A percentile compares a stretch with the other conserved stretches of the same genome.
Evolutionary conservation across 1,140 invertebrate genomes (phyloP).

Genomic region (Brachionus calyciflorus): DNA sequence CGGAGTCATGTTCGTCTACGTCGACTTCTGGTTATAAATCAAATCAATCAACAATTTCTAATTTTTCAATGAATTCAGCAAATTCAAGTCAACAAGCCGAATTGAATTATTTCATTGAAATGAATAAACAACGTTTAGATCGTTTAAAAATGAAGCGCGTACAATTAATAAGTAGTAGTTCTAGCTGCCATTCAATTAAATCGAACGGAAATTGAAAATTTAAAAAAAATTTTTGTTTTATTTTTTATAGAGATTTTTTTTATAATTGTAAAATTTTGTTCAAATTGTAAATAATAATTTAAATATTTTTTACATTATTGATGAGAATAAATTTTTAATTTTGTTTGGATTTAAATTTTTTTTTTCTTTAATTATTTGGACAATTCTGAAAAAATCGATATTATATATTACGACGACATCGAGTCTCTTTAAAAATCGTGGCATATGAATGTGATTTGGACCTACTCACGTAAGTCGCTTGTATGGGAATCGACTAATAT

Average conservation of each 20-base stretch:
- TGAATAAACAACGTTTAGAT: conserved; percentile 20
- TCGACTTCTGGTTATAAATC: conserved; percentile 33
- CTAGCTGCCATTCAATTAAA: conserved; percentile 11
- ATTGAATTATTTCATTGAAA: conserved; percentile 33
- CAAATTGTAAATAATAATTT: conserved; percentile 16
- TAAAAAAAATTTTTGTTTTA: not conserved
- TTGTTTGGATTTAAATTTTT: not conserved
- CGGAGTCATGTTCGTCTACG: conserved; percentile 19
- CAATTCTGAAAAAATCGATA: too few relatives aligned
- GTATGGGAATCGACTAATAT: too few relatives aligned
- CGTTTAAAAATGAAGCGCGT: not conserved
- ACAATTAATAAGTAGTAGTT: conserved; percentile 12
- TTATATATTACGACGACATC: too few relatives aligned
- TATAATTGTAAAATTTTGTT: conserved; percentile 9
- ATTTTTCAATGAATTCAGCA: not conserved
- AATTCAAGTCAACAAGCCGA: not conserved
- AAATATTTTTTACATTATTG: too few relatives aligned
- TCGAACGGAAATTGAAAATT: conserved; percentile 22
- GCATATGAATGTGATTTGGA: too few relatives aligned
- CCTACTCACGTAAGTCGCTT: too few relatives aligned
- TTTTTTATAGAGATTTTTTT: too few relatives aligned
- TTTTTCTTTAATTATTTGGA: not conserved
- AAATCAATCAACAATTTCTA: not conserved
- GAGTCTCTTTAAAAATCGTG: too few relatives aligned
- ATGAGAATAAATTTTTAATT: not conserved